phyloP scores from a whole-genome alignment of 1,140 invertebrate species.

The Ceratina australensis region DNA sequence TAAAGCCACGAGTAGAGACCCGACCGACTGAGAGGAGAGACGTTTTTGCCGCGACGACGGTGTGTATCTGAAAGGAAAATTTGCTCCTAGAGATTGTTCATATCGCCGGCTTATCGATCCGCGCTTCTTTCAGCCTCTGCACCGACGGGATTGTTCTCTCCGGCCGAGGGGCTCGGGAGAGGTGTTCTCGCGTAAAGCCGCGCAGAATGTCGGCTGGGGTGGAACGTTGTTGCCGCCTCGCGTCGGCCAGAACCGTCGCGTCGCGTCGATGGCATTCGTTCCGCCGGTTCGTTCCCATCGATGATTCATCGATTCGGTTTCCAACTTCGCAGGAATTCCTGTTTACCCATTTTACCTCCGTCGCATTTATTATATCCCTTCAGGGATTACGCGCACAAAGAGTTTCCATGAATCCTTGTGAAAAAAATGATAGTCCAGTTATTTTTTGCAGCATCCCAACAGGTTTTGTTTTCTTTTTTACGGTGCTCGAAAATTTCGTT shows the following conservation, averaged over 20 bases:
- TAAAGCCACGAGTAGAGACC: not conserved
- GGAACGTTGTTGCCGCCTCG: not conserved
- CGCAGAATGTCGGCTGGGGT: constrained; percentile 9
- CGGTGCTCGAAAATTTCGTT: too few relatives aligned
- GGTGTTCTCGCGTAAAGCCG: constrained; percentile 27
- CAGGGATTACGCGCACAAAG: too few relatives aligned
- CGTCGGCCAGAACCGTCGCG: too few relatives aligned
- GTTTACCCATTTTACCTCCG: too few relatives aligned
- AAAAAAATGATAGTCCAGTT: too few relatives aligned
- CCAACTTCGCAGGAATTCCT: too few relatives aligned
- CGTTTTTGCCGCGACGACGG: constrained; percentile 10
- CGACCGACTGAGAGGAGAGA: not conserved
- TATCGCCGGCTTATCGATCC: constrained; percentile 25
- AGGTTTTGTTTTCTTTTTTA: too few relatives aligned
- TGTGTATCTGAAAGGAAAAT: constrained; percentile 26
- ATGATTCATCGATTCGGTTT: not conserved
- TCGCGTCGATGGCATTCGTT: constrained; percentile 1
- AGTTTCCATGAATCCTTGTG: too few relatives aligned
- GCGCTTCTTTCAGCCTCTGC: constrained; percentile 18
- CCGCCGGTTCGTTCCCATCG: not conserved
- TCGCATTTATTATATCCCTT: too few relatives aligned
- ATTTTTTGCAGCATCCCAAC: too few relatives aligned
- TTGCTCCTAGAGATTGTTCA: constrained; percentile 28
- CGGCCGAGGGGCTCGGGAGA: constrained; percentile 7
- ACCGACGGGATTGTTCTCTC: constrained; percentile 17